Base-by-base conservation (phyloP, 2,797 vertebrate species). In the Acrossocheilus fasciatus region DNA sequence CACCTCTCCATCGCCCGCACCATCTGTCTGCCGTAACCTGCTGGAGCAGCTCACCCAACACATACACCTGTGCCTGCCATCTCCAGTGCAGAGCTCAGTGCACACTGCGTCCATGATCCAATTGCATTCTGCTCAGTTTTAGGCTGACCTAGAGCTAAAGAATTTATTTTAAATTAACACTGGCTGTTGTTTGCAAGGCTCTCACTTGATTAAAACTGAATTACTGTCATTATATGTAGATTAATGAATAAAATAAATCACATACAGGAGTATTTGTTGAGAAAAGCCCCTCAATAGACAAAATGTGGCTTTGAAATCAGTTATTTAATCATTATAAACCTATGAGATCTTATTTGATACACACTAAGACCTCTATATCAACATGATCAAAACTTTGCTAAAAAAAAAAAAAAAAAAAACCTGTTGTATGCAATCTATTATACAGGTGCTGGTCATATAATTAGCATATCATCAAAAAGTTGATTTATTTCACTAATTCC, bases 1-100 rank as follows among this genome's bases (percentile, higher is more conserved):
- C n/a, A 64, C n/a, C 59, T 86, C 82, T 80, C 91, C 87, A 80
- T 92, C 92, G 93, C 93, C 93, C 86, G 82, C 89, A 93, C 95
- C 95, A 96, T 96, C 95, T 96, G 95, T 94, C 88, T 88, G 91
- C 91, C 93, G 94, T 95, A 95, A 95, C 93, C 94, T 93, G 92
- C 94, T 92, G 93, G 89, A 94, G 91, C 92, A 92, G 84, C 88
- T 92, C 94, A 92, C 92, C 91, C 92, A 91, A 92, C 92, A 92
- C 87, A 87, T 72, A 91, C 95, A 95, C 94, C 94, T 96, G 95
- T 93, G 93, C 93, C 92, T 95, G 95, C 94, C 95, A 94, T 93
- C 92, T 94, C 91, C 93, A 93, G 95, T 94, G 93, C 26, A 26
- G 93, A 94, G 93, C 92, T 85, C 54, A 20, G 45, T 57, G 82